These are phyloP conservation scores for Salticus scenicus DNA, from an alignment of 2,888 invertebrate genomes.

Conservation along the genomic window DNA sequence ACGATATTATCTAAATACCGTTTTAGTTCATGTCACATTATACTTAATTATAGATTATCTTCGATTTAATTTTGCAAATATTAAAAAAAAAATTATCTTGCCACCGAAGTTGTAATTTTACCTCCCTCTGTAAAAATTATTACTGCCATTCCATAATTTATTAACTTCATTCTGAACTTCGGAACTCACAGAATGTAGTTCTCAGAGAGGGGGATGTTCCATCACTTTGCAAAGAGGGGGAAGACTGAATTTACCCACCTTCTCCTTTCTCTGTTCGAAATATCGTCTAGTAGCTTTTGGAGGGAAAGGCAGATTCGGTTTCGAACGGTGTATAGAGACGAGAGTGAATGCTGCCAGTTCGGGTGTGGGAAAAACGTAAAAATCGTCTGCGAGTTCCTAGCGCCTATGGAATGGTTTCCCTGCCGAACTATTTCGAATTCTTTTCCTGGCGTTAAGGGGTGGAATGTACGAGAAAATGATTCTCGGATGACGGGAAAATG, in stretches of 20 bases:
- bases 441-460: neutral
- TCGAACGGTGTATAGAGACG: neutral
- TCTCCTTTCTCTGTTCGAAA: neutral
- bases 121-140: conserved; percentile 2
- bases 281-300: neutral
- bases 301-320: neutral
- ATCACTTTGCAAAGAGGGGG: neutral
- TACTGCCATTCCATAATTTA: conserved; percentile 5
- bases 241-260: neutral
- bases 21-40: too few relatives aligned
- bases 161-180: conserved; percentile 9
- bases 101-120: neutral
- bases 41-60: too few relatives aligned
- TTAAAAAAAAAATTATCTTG: neutral
- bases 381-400: conserved; percentile 1
- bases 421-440: conserved; percentile 15
- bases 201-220: neutral
- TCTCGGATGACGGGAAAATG: conserved; percentile 14
- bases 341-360: neutral
- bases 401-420: conserved; percentile 1
- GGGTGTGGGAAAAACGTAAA: conserved; percentile 2
- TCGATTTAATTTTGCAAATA: too few relatives aligned
- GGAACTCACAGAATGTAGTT: conserved; percentile 4
- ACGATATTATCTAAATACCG: too few relatives aligned
- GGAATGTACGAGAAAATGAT: conserved; percentile 17